Evolutionary conservation across 2,113 vertebrate species (phyloP), one percentile per base, ranked within the genome.

Genomic region (Prinia subflava): DNA sequence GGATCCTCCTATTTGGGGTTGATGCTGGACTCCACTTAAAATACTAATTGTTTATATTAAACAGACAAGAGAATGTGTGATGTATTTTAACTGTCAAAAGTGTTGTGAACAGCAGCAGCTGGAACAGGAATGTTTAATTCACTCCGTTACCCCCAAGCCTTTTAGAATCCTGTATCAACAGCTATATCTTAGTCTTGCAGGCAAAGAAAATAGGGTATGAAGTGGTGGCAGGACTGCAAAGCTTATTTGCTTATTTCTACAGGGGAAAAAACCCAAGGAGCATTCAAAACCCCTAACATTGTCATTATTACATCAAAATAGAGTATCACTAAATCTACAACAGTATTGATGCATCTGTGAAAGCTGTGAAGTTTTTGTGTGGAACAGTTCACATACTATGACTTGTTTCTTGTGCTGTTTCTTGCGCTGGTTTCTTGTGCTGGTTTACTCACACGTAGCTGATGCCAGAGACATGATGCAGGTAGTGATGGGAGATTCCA

Each of bases 71-170:
- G 97, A 98, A 98, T 98, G 97, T 98, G 97, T 97, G 95, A 98
- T 98, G 53, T 96, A 98, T 98, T 97, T 97, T 97, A 97, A 94
- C 97, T 98, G 98, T 98, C 98, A 98, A 78, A 97, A 95, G 96
- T 97, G 97, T 97, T 98, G 97, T 98, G 98, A 98, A 97, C 95
- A 96, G 87, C 93, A 95, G 96, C 98, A 98, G 98, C 98, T 98
- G 98, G 96, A 96, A 95, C 60, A 95, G 89, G 96, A 97, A 96
- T 96, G 96, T 95, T 90, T 92, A 95, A 92, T 88, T 88, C 90
- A 60, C 79, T 94, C 88, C 0, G 28, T 94, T 93, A 93, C 78
- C 78, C 87, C 28, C 59, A 81, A 95, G 82, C 77, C 89, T 96
- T 97, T 96, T 87, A 94, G 83, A 95, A 82, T 79, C 69, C 81